Percentiles rank a stretch among this genome's conserved stretches.
phyloP scores from a whole-genome alignment of 1,140 invertebrate species.

The Augochlora pura region DNA sequence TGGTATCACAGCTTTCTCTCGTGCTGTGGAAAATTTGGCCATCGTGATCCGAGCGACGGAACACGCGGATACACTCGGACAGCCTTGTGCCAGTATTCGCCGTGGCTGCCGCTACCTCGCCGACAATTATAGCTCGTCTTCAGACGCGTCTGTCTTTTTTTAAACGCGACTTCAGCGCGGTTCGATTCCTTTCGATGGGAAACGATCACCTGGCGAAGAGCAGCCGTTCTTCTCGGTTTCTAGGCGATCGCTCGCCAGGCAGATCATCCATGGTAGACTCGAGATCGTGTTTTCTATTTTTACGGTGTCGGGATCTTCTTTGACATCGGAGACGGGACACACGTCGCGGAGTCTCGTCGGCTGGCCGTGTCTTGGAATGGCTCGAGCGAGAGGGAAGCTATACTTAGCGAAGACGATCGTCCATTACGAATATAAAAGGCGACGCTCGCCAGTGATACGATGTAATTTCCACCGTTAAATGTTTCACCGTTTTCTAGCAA shows the following conservation, averaged over 20 bases:
- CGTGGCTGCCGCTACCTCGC: not conserved
- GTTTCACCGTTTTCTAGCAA: not conserved
- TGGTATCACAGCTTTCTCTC: too few species aligned
- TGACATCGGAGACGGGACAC: conserved; percentile 63
- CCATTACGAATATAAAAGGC: conserved; percentile 67
- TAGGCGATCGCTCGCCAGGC: not conserved
- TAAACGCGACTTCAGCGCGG: not conserved
- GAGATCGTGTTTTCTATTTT: conserved; percentile 59
- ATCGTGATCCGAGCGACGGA: too few species aligned
- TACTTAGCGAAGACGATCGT: conserved; percentile 68
- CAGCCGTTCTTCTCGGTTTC: not conserved
- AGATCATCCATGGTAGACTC: conserved; percentile 29
- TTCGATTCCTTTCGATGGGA: too few species aligned
- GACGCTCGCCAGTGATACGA: conserved; percentile 9
- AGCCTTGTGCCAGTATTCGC: conserved; percentile 39
- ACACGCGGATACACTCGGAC: conserved; percentile 10
- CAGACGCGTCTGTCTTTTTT: not conserved
- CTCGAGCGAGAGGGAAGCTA: conserved; percentile 65
- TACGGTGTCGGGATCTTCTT: conserved; percentile 52
- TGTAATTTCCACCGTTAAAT: not conserved
- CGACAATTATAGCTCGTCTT: conserved; percentile 1
- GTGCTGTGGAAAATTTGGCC: too few species aligned
- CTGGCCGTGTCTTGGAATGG: conserved; percentile 69
- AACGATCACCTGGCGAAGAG: not conserved
- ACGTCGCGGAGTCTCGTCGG: conserved; percentile 42